Conservation (phyloP, 2,888 invertebrate genomes). For the Scaptomyza reducta region DNA sequence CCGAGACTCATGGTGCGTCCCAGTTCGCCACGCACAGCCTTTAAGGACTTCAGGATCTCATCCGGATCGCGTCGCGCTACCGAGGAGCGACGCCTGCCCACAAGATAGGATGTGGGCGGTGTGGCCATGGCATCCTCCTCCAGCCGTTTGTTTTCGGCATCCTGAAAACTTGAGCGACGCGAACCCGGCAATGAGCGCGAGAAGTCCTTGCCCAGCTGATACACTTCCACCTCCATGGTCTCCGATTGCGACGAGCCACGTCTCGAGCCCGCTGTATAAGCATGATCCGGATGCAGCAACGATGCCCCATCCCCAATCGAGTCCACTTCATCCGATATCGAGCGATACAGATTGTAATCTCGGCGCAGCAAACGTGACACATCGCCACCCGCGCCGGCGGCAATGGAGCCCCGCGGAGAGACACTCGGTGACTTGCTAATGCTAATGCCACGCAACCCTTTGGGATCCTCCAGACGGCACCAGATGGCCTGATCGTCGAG, state of each 20-base stretch:
- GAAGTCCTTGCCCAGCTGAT: slow-evolving; percentile 93
- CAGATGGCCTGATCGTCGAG: slow-evolving; percentile 95
- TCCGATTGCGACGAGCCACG: slow-evolving; percentile 96
- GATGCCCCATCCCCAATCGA: slow-evolving; percentile 91
- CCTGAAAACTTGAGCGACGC: slow-evolving; percentile 92
- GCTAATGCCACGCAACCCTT: slow-evolving; percentile 86
- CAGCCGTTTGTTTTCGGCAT: slow-evolving; percentile 87
- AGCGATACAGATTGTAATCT: slow-evolving; percentile 91
- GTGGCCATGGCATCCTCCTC: slow-evolving; percentile 83
- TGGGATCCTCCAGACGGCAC: slow-evolving; percentile 94
- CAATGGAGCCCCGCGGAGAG: slow-evolving; percentile 90
- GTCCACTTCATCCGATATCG: slow-evolving; percentile 90
- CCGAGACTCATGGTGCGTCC: slow-evolving; percentile 93
- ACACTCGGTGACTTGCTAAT: slow-evolving; percentile 89
- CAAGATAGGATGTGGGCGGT: slow-evolving; percentile 86
- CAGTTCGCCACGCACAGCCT: slow-evolving; percentile 92
- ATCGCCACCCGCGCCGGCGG: slow-evolving; percentile 87
- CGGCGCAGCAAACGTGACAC: slow-evolving; percentile 88
- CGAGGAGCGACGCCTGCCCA: slow-evolving; percentile 91
- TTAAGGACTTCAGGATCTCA: slow-evolving; percentile 92
- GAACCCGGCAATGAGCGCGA: slow-evolving; percentile 94
- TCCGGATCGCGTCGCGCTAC: slow-evolving; percentile 93
- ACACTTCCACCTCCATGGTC: slow-evolving; percentile 92
- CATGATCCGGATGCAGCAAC: slow-evolving; percentile 93
- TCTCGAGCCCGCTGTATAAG: slow-evolving; percentile 91